These are phyloP conservation scores for Anas platyrhynchos DNA, from an alignment of 2,113 vertebrate genomes.

Conservation along the genomic window DNA sequence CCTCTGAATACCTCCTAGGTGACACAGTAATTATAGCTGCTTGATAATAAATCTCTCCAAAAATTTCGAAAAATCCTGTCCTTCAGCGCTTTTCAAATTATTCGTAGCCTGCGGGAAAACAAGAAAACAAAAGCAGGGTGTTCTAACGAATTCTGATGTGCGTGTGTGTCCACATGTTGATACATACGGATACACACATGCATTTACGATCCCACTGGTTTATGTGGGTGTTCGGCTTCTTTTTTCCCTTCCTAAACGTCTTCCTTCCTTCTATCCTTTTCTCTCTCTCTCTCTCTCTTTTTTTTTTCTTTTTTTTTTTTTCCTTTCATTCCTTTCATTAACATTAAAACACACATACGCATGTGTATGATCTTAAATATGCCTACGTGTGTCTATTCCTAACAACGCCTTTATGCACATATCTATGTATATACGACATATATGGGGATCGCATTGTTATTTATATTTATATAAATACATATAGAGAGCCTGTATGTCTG, in stretches of 20 bases:
- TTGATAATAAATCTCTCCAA: neutral
- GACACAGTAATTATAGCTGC: conserved; percentile 1
- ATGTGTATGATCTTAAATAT: neutral
- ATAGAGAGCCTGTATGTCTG: neutral
- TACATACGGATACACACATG: neutral
- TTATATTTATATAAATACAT: neutral
- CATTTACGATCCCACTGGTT: neutral
- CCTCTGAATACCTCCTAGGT: neutral
- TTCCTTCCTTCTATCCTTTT: neutral
- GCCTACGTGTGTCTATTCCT: neutral
- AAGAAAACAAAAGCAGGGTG: conserved; percentile 47
- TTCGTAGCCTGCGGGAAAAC: neutral
- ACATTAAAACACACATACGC: neutral
- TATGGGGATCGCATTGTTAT: neutral
- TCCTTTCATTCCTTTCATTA: neutral
- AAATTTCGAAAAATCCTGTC: conserved; percentile 19
- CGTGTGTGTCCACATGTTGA: conserved; percentile 11
- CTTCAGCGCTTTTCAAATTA: conserved; percentile 32
- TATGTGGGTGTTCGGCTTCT: neutral
- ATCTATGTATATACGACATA: neutral
- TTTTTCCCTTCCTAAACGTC: neutral
- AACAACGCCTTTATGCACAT: neutral
- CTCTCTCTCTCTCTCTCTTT: neutral
- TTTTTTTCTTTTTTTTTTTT: accelerated
- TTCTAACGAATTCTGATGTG: conserved; percentile 17